These are phyloP conservation scores for Amblyjoppa fuscipennis DNA, from an alignment of 2,888 invertebrate genomes.

Conservation along the genomic window DNA sequence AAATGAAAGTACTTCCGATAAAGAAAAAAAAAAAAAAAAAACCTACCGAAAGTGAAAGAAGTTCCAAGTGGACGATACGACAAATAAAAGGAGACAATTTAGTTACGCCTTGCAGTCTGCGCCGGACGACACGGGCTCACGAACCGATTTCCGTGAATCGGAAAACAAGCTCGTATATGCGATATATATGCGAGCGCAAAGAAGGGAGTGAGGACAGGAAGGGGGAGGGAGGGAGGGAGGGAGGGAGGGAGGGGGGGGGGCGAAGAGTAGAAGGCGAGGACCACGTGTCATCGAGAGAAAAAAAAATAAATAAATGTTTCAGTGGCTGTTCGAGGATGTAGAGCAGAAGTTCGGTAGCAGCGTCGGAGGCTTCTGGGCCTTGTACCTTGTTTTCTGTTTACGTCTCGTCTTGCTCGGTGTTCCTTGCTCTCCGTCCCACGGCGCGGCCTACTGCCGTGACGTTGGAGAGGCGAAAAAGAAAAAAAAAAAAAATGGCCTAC, in stretches of 20 bases:
- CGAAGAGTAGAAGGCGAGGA: conserved; percentile 43
- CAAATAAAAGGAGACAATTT: no score
- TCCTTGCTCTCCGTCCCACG: conserved; percentile 21
- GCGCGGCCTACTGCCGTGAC: not conserved
- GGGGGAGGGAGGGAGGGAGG: not conserved
- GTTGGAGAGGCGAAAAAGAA: not conserved
- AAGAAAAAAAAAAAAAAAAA: no score
- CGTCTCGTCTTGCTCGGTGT: conserved; percentile 55
- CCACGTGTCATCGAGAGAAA: conserved; percentile 69
- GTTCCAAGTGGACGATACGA: no score
- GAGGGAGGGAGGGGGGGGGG: conserved; percentile 6
- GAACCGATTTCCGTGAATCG: conserved; percentile 60
- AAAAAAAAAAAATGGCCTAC: conserved; percentile 75
- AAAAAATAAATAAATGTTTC: conserved; percentile 75
- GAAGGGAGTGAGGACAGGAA: conserved; percentile 18
- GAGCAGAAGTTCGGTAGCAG: conserved; percentile 74
- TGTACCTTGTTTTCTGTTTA: conserved; percentile 69
- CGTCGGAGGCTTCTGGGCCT: conserved; percentile 43
- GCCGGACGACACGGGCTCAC: not conserved
- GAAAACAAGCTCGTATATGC: conserved; percentile 27
- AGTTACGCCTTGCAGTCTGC: no score
- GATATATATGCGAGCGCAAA: conserved; percentile 34
- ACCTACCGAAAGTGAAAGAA: no score
- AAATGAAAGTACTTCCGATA: no score
- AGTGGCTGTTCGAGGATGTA: conserved; percentile 78